Evolutionary conservation across 2,797 vertebrate species (phyloP), one percentile per base, ranked within the genome.

Genomic region (Notolabrus celidotus): DNA sequence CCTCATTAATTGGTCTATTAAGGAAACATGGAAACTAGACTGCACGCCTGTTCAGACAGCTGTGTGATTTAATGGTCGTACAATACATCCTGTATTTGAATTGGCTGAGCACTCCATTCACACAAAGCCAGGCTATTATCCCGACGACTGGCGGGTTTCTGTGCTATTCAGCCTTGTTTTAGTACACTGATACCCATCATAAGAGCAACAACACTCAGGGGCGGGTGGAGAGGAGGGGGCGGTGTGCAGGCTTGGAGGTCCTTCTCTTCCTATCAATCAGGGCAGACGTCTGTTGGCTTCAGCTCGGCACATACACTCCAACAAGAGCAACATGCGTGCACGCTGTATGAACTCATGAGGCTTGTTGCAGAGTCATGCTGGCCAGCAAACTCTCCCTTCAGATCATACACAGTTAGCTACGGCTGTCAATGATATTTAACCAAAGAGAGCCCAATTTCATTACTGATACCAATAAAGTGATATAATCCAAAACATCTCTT

Each of bases 31-130:
- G 67, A 84, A 73, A 80, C 70, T 68, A 64, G 82, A 83, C 77
- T 83, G 77, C 80, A 79, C 59, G 71, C 57, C 79, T 78, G 82
- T 56, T 83, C 84, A 78, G 74, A 84, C 87, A 85, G 79, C 83
- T 77, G 81, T 83, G 67, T 88, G 80, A 85, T 82, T 88, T 84
- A 88, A 87, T 86, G 77, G 72, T 74, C 27, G 60, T 65, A 70
- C 81, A 85, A 85, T 84, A 84, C 84, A 85, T 91, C 77, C 84
- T 77, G 78, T 94, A 91, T 94, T 94, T 93, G 86, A 90, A 88
- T 92, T 94, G 89, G 94, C 84, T 15, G 45, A 58, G 1, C 70
- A 55, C 74, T 86, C 81, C 77, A 85, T 92, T 88, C 82, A 80
- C 79, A 87, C 86, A 92, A 92, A 90, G 69, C 58, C 66, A 29